Base-by-base conservation (phyloP, 2,797 vertebrate species). In the Silurus lanzhouensis region DNA sequence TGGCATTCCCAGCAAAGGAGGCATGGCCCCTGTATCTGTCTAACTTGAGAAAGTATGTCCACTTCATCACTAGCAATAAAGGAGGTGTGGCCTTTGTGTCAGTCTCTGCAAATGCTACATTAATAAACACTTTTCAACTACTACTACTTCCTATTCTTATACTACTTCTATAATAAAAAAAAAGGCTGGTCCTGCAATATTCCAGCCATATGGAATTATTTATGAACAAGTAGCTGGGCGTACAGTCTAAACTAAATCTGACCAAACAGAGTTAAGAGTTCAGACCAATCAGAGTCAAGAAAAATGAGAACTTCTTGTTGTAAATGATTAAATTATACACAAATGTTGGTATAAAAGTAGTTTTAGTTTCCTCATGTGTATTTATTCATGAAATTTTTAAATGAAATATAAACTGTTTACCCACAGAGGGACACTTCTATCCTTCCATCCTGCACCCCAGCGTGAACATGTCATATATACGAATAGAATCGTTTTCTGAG, bases 131-230 rank as follows among this genome's bases (percentile, higher is more conserved):
- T 38, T 38, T 38, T 38, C 31, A 38, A 2, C 31, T 52, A 52
- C 48, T 52, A 52, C 48, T 52, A 52, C 9, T 7, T 52, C 48
- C 48, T 52, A 6, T 52, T 52, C 48, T 52, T 52, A 6, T 52
- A 52, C 48, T 52, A 52, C 48, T 52, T 52, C 48, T 52, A 52
- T 52, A 2, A 38, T 38, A 38, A 38, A 38, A 38, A 31, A 38
- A 86, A 85, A 66, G 83, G 78, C 55, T 78, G 63, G 75, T 55
- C 48, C 76, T 82, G 79, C 61, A 81, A 82, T 88, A 76, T 81
- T 83, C 81, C 58, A 77, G 70, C 81, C 81, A 52, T 71, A 48
- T 52, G 48, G 6, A 38, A 8, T 38, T 17, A 38, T 1, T 27
- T 44, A 27, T 19, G 31, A 67, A 27, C 25, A 52, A 52, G 48